Evolutionary conservation across 2,113 vertebrate species (phyloP).

Genomic region (Isurus oxyrinchus): DNA sequence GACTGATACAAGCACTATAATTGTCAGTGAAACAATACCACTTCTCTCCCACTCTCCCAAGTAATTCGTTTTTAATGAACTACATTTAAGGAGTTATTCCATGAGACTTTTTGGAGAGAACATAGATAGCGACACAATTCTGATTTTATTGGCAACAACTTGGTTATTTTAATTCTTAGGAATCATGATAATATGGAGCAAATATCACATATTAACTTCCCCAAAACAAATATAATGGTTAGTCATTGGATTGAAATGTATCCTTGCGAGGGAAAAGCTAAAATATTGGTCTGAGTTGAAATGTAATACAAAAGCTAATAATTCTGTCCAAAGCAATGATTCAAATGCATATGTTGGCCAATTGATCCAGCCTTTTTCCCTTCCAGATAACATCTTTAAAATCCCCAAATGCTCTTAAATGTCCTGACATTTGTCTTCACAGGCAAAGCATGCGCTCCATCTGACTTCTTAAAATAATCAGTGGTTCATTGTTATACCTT

Average conservation of each 20-base stretch:
- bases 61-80: not conserved
- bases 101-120: not conserved
- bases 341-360: not conserved
- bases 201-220: not conserved
- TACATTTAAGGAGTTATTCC: not conserved
- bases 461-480: not conserved
- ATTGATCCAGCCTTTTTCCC: not conserved
- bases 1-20: not conserved
- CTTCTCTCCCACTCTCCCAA: not conserved
- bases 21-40: not conserved
- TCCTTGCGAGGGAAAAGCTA: not conserved
- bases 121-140: not conserved
- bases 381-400: not conserved
- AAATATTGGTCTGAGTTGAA: not conserved
- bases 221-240: not conserved
- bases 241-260: not conserved
- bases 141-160: not conserved
- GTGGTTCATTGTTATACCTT: not conserved
- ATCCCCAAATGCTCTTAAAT: not conserved
- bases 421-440: not conserved
- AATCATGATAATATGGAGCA: not conserved
- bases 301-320: not conserved
- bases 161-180: not conserved
- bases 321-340: not conserved
- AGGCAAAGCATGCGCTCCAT: not conserved